A percentile compares a stretch with the other conserved stretches of the same genome.
phyloP scores from a whole-genome alignment of 2,888 invertebrate genomes.

The Isoperla grammatica region DNA sequence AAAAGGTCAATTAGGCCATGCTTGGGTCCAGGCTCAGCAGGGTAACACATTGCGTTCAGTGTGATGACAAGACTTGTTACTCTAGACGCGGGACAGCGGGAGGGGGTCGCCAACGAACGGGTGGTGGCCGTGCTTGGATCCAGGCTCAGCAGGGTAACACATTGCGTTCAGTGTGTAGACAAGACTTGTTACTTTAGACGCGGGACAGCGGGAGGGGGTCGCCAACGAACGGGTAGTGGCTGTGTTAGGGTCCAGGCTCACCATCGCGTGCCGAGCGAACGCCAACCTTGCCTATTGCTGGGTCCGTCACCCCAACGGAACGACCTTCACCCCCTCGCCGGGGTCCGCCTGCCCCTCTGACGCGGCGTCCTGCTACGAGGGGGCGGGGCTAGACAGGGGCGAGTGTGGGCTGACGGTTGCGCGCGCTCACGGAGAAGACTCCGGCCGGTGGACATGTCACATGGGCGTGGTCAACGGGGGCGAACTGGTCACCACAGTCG shows the following conservation, averaged over 20 bases:
- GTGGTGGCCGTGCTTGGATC: no score
- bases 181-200: no score
- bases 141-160: no score
- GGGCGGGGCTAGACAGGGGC: constrained; percentile 43
- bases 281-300: constrained; percentile 1
- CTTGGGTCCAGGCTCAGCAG: no score
- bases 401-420: constrained; percentile 47
- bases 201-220: no score
- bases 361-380: neutral
- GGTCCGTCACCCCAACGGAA: constrained; percentile 8
- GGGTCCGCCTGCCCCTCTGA: neutral
- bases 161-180: no score
- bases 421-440: constrained; percentile 40
- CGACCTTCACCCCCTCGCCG: neutral
- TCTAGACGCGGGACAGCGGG: no score
- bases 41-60: no score
- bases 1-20: no score
- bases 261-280: neutral
- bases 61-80: no score
- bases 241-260: neutral
- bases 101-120: no score
- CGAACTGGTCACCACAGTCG: no score
- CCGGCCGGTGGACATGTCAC: constrained; percentile 48
- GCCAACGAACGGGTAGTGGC: neutral
- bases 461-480: constrained; percentile 45